phyloP scores from a whole-genome alignment of 2,888 invertebrate genomes.

The Meandrusa payeni region DNA sequence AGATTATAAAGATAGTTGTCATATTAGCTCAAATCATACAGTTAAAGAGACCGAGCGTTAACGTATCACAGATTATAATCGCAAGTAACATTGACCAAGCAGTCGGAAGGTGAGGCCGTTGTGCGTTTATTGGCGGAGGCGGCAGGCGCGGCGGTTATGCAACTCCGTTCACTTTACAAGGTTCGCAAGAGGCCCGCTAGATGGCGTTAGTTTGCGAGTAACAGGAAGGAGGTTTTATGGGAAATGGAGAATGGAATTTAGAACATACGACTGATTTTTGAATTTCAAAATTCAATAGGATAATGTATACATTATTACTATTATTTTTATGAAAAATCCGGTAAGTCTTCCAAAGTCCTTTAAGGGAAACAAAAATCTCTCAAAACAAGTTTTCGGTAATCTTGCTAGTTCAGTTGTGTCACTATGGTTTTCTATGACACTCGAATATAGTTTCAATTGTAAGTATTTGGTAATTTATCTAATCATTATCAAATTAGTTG shows the following conservation, averaged over 20 bases:
- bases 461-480: no score
- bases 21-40: slow-evolving; percentile 10
- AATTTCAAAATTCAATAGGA: not conserved
- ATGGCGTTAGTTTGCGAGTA: slow-evolving; percentile 20
- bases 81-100: slow-evolving; percentile 22
- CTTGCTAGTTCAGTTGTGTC: no score
- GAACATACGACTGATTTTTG: not conserved
- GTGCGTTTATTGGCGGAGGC: slow-evolving; percentile 37
- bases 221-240: slow-evolving; percentile 6
- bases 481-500: no score
- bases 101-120: slow-evolving; percentile 12
- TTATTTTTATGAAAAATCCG: no score
- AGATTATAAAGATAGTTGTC: not conserved
- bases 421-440: no score
- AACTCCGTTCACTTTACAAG: slow-evolving; percentile 40
- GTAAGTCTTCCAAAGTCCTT: no score
- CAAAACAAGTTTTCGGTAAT: no score
- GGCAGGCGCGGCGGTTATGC: slow-evolving; percentile 41
- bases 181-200: slow-evolving; percentile 26
- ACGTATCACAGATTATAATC: slow-evolving; percentile 21
- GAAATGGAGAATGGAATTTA: slow-evolving; percentile 7
- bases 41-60: slow-evolving; percentile 30
- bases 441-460: no score
- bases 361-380: no score
- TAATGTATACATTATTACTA: no score